Percentiles rank a stretch among this genome's conserved stretches.
These are phyloP conservation scores for Sthenelais limicola DNA, from an alignment of 2,888 invertebrate genomes.

Conservation along the genomic window DNA sequence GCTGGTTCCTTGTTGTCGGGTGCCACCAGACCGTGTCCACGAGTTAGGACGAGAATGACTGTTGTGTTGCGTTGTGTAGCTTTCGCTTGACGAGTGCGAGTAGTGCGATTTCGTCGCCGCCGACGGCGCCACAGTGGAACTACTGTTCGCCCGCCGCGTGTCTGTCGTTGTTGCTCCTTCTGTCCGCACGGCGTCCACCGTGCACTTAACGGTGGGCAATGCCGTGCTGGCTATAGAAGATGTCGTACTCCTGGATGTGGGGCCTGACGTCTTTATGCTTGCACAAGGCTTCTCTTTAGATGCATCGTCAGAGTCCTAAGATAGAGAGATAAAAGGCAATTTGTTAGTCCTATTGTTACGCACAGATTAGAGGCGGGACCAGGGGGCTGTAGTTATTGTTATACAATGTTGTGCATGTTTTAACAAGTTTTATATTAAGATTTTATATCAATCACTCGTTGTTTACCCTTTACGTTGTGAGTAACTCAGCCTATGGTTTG, in stretches of 20 bases:
- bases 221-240: neutral
- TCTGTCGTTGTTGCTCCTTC: conserved; percentile 1
- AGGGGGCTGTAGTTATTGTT: no score
- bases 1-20: neutral
- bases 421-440: no score
- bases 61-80: neutral
- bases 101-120: neutral
- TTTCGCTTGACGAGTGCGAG: neutral
- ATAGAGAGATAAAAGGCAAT: neutral
- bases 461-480: no score
- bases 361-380: no score
- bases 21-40: neutral
- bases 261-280: neutral
- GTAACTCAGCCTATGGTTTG: no score
- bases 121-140: neutral
- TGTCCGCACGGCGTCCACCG: conserved; percentile 15
- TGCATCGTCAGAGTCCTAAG: conserved; percentile 34
- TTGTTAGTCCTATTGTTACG: neutral
- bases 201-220: neutral
- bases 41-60: neutral
- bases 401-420: no score
- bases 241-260: neutral
- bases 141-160: no score
- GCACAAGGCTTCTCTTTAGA: conserved; percentile 13
- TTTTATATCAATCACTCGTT: no score